Conservation (phyloP, 2,797 vertebrate genomes). For the Danio tinwini region DNA sequence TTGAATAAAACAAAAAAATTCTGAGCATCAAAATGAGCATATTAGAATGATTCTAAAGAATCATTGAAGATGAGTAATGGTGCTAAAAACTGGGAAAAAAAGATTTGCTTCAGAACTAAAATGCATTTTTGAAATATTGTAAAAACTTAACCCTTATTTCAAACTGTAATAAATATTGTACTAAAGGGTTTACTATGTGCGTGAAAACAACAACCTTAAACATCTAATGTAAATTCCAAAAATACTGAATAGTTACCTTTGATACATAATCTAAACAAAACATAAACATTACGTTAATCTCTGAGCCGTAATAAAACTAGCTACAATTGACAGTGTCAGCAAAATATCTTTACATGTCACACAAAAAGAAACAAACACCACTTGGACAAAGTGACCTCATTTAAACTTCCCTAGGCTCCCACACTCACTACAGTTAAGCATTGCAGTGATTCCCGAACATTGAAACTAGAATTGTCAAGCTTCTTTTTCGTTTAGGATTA, state of each 20-base stretch:
- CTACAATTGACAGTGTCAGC: not conserved
- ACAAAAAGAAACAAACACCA: not conserved
- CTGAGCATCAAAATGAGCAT: not conserved
- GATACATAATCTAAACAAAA: too few relatives aligned
- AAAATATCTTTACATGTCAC: not conserved
- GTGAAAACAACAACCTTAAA: too few relatives aligned
- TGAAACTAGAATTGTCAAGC: conserved; percentile 5
- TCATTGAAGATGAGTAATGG: not conserved
- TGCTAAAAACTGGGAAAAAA: too few relatives aligned
- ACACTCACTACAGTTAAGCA: not conserved
- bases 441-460: not conserved
- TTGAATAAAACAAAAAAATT: too few relatives aligned
- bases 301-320: not conserved
- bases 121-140: not conserved
- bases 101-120: not conserved
- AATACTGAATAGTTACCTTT: not conserved
- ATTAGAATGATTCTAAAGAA: too few relatives aligned
- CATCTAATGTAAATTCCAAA: not conserved
- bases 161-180: too few relatives aligned
- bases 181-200: too few relatives aligned
- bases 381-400: not conserved
- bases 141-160: too few relatives aligned
- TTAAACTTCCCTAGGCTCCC: conserved; percentile 1
- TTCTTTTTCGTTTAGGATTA: not conserved
- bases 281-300: too few relatives aligned